phyloP scores from a whole-genome alignment of 2,113 vertebrate species.

The Amblyopsis rosae region DNA sequence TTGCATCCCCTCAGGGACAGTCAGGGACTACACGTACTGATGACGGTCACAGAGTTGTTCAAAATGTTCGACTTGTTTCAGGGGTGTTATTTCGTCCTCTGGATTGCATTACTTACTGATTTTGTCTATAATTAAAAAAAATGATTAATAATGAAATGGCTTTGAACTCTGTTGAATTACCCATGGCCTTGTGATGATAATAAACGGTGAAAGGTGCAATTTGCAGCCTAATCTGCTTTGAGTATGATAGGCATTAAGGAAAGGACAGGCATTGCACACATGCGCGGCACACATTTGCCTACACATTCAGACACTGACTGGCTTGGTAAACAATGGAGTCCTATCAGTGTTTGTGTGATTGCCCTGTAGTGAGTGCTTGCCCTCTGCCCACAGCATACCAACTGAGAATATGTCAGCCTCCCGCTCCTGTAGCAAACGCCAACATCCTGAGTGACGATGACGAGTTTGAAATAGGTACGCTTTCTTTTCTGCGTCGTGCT shows the following conservation, averaged over 20 bases:
- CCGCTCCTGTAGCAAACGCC: conserved; percentile 85
- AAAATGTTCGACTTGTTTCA: not conserved
- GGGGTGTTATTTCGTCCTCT: conserved; percentile 21
- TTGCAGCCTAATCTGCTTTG: conserved; percentile 39
- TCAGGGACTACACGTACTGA: no score
- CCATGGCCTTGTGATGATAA: conserved; percentile 56
- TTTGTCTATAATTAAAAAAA: conserved; percentile 18
- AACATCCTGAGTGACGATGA: conserved; percentile 90
- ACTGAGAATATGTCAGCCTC: conserved; percentile 89
- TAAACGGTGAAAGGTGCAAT: conserved; percentile 47
- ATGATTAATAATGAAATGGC: conserved; percentile 49
- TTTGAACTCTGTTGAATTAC: conserved; percentile 45
- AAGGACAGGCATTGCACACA: not conserved
- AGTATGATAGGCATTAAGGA: conserved; percentile 12
- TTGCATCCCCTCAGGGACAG: not conserved
- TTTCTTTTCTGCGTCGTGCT: conserved; percentile 52
- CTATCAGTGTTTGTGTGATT: no score
- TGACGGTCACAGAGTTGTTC: not conserved
- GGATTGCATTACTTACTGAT: no score
- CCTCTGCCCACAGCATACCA: conserved; percentile 84
- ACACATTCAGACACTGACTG: not conserved
- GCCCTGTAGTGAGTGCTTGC: conserved; percentile 16
- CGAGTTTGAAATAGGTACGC: conserved; percentile 93
- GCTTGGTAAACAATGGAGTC: no score
- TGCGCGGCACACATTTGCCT: not conserved